Evolutionary conservation across 2,888 invertebrate species (phyloP).

Genomic region (Gibbula magus): DNA sequence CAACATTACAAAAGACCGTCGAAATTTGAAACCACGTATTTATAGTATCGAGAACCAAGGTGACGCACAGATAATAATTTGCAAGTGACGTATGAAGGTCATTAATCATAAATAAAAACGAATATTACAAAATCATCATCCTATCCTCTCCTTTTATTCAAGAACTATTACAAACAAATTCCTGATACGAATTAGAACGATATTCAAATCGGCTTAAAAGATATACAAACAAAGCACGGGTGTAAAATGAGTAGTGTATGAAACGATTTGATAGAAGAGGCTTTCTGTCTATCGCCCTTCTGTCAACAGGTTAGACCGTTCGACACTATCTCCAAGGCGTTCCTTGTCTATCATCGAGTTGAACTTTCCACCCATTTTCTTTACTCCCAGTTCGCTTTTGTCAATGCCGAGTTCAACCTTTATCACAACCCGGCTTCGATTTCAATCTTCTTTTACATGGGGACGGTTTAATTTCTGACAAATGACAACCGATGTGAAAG

Average conservation of each 20-base stretch:
- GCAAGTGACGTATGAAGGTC: too few relatives aligned
- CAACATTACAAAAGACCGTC: too few relatives aligned
- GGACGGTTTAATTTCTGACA: background rate
- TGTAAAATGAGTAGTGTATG: background rate
- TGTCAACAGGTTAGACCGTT: too few relatives aligned
- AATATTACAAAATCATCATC: background rate
- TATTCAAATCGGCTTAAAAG: constrained; percentile 1
- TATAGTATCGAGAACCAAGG: too few relatives aligned
- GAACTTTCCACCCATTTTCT: background rate
- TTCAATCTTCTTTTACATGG: background rate
- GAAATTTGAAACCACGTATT: too few relatives aligned
- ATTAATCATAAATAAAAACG: too few relatives aligned
- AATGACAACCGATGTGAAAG: background rate
- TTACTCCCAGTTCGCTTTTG: constrained; percentile 9
- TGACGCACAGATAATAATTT: too few relatives aligned
- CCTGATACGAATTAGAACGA: background rate
- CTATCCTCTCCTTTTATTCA: background rate
- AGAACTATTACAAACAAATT: background rate
- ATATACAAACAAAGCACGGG: background rate
- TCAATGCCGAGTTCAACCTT: constrained; percentile 7
- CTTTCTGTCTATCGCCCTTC: too few relatives aligned
- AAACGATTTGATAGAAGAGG: too few relatives aligned
- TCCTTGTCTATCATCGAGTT: background rate
- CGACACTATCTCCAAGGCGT: background rate
- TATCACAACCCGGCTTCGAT: constrained; percentile 11